These are phyloP conservation scores for Philereme transversata DNA, from an alignment of 2,888 invertebrate genomes.

Conservation along the genomic window DNA sequence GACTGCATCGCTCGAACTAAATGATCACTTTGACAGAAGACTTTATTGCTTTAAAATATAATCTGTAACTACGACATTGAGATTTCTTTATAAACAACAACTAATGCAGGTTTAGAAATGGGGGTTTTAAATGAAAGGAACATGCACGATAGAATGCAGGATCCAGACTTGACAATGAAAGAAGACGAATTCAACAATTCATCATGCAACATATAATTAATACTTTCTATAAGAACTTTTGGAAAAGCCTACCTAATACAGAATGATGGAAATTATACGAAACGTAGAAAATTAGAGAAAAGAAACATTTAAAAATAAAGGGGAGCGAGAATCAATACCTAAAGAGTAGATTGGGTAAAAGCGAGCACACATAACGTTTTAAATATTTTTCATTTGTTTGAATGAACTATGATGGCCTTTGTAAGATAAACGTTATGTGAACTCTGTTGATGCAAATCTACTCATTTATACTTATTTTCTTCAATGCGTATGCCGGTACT, in stretches of 20 bases:
- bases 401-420: not conserved
- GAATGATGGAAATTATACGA: constrained; percentile 54
- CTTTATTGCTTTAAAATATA: constrained; percentile 25
- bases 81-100: constrained; percentile 47
- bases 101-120: constrained; percentile 55
- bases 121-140: constrained; percentile 55
- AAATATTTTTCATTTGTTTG: not conserved
- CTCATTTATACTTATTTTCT: constrained; percentile 32
- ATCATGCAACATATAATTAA: constrained; percentile 46
- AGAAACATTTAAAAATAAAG: constrained; percentile 9
- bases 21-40: constrained; percentile 23
- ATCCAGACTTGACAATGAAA: constrained; percentile 58
- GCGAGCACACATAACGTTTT: constrained; percentile 33
- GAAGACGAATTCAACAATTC: constrained; percentile 54
- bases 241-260: constrained; percentile 44
- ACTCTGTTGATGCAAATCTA: constrained; percentile 47
- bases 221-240: constrained; percentile 42
- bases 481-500: constrained; percentile 19
- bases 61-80: constrained; percentile 48
- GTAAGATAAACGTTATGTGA: constrained; percentile 38
- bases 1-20: constrained; percentile 50
- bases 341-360: constrained; percentile 30
- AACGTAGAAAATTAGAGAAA: constrained; percentile 51
- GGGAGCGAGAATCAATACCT: constrained; percentile 62
- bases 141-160: constrained; percentile 69